phyloP scores from a whole-genome alignment of 2,888 invertebrate genomes.

The Luffia ferchaultella region DNA sequence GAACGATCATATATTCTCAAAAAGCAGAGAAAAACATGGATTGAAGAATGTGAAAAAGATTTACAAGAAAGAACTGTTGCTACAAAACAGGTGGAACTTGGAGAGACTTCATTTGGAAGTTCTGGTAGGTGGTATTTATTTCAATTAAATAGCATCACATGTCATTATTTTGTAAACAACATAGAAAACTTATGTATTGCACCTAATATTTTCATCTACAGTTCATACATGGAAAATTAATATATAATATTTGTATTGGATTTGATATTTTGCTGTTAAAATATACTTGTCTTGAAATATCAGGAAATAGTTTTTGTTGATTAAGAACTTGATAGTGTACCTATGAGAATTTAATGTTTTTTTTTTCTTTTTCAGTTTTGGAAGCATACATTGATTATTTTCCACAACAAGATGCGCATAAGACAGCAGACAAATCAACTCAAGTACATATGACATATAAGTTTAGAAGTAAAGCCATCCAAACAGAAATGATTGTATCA shows the following conservation, averaged over 20 bases:
- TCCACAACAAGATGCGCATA: not conserved
- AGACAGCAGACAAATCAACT: not conserved
- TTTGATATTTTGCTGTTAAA: not conserved
- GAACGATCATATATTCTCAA: constrained; percentile 14
- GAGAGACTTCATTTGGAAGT: constrained; percentile 1
- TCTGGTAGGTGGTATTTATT: no score
- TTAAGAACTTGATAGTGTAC: no score
- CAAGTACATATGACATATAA: not conserved
- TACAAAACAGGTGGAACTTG: not conserved
- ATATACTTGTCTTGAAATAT: not conserved
- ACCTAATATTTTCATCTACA: no score
- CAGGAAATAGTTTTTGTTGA: not conserved
- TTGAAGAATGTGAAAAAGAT: constrained; percentile 13
- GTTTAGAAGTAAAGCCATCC: constrained; percentile 4
- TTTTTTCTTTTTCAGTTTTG: no score
- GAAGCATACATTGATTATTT: not conserved
- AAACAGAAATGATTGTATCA: constrained; percentile 1
- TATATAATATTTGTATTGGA: not conserved
- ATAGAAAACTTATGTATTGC: no score
- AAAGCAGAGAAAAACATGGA: constrained; percentile 12
- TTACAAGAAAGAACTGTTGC: no score
- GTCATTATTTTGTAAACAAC: no score
- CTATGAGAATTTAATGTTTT: no score
- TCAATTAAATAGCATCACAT: no score
- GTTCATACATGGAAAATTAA: no score